Evolutionary conservation across 1,140 invertebrate genomes (phyloP).

Genomic region (Pseudobourletiella spinata): DNA sequence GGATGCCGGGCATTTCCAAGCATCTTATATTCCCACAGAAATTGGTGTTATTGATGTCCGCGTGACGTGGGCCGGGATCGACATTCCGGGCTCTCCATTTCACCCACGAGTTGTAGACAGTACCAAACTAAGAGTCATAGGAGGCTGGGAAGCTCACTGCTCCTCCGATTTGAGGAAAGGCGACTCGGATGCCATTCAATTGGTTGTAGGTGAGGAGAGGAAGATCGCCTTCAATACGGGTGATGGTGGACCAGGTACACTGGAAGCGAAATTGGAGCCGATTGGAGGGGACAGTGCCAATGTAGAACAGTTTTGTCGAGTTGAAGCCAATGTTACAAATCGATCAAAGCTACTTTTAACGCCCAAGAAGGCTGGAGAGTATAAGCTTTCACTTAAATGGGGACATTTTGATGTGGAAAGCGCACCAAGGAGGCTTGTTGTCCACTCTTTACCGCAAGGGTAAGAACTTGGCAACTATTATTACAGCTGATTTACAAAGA

Average conservation of each 20-base stretch:
- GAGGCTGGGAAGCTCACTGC: constrained; percentile 62
- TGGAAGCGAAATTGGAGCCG: constrained; percentile 25
- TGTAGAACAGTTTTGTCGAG: constrained; percentile 34
- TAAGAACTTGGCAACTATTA: constrained; percentile 10
- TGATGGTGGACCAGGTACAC: constrained; percentile 54
- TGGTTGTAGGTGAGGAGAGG: constrained; percentile 50
- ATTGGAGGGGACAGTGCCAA: not conserved
- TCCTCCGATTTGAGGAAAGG: constrained; percentile 52
- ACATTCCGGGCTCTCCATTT: constrained; percentile 59
- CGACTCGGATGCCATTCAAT: constrained; percentile 51
- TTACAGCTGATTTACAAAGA: too few relatives aligned
- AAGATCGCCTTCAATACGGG: constrained; percentile 52
- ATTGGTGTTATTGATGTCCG: constrained; percentile 62
- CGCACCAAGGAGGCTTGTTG: constrained; percentile 23
- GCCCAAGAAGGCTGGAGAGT: constrained; percentile 43
- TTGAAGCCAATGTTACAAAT: constrained; percentile 40
- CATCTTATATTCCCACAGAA: constrained; percentile 59
- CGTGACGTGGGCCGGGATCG: constrained; percentile 60
- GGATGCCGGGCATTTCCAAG: constrained; percentile 48
- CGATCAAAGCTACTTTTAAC: constrained; percentile 43
- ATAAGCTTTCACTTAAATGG: constrained; percentile 39
- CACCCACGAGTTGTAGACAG: constrained; percentile 61
- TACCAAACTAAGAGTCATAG: constrained; percentile 55
- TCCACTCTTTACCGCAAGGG: constrained; percentile 29
- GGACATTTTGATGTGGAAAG: constrained; percentile 31